Evolutionary conservation across 2,888 invertebrate species (phyloP).

Genomic region (Nemurella pictetii): DNA sequence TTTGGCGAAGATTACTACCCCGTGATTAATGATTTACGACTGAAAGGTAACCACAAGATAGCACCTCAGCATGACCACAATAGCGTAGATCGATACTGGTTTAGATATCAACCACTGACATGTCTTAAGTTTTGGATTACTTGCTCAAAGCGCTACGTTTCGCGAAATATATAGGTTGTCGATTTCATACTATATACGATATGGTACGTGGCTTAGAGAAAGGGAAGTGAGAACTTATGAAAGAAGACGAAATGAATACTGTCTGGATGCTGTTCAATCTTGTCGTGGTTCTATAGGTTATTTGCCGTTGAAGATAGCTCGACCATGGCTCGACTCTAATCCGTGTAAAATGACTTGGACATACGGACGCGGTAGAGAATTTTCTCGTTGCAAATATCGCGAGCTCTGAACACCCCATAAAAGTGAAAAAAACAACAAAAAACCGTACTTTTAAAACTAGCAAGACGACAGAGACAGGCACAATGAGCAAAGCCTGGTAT

Average conservation of each 20-base stretch:
- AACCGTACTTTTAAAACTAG: background rate
- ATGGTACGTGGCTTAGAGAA: background rate
- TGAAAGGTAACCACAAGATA: background rate
- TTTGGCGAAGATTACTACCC: background rate
- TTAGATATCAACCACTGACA: slow-evolving; percentile 1
- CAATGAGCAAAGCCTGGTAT: background rate
- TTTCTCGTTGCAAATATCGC: background rate
- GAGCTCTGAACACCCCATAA: background rate
- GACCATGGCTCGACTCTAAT: background rate
- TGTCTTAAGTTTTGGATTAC: background rate
- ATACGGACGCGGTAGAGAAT: too few relatives aligned
- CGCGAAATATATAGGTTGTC: background rate
- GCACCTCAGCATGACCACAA: background rate
- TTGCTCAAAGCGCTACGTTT: background rate
- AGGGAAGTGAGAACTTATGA: background rate
- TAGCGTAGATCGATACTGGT: background rate
- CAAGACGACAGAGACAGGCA: background rate
- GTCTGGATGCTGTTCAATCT: background rate
- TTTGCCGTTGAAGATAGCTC: background rate
- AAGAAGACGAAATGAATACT: background rate
- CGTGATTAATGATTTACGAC: slow-evolving; percentile 19
- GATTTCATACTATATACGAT: background rate
- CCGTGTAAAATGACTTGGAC: background rate
- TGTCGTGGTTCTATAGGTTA: background rate
- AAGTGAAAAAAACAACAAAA: background rate